These are phyloP conservation scores for Drosophila punjabiensis DNA, from an alignment of 1,140 invertebrate genomes.

Conservation along the genomic window DNA sequence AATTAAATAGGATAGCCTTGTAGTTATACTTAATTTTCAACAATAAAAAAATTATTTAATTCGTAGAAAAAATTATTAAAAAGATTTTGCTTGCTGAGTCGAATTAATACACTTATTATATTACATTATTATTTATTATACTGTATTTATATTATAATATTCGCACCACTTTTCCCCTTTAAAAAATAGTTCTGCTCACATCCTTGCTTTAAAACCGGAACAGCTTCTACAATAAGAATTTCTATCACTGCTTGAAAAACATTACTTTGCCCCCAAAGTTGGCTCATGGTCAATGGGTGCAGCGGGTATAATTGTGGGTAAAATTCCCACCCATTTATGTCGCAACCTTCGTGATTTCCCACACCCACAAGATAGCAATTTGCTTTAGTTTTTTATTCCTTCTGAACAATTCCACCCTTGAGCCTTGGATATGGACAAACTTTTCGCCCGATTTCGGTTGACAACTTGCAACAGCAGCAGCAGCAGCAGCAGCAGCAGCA, in stretches of 20 bases:
- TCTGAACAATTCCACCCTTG: slow-evolving; percentile 11
- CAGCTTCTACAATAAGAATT: too few species aligned
- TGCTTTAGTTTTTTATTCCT: not conserved
- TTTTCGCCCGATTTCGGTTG: slow-evolving; percentile 48
- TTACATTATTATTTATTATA: too few species aligned
- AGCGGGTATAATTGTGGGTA: not conserved
- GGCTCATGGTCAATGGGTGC: not conserved
- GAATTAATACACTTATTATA: too few species aligned
- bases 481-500: not conserved
- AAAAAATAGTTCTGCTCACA: too few species aligned
- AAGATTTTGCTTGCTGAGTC: too few species aligned
- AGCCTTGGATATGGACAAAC: slow-evolving; percentile 19
- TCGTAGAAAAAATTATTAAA: too few species aligned
- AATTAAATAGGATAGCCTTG: too few species aligned
- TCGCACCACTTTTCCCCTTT: too few species aligned
- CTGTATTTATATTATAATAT: too few species aligned
- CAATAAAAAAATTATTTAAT: too few species aligned
- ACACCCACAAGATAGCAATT: slow-evolving; percentile 9
- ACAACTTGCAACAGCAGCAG: slow-evolving; percentile 18
- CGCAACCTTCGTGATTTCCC: slow-evolving; percentile 2
- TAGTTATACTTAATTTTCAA: too few species aligned
- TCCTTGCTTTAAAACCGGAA: too few species aligned
- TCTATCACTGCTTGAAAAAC: not conserved
- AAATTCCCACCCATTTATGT: slow-evolving; percentile 1
- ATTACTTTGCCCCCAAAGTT: not conserved